These are phyloP conservation scores for Pherbina coryleti DNA, from an alignment of 2,888 invertebrate species.

Conservation along the genomic window DNA sequence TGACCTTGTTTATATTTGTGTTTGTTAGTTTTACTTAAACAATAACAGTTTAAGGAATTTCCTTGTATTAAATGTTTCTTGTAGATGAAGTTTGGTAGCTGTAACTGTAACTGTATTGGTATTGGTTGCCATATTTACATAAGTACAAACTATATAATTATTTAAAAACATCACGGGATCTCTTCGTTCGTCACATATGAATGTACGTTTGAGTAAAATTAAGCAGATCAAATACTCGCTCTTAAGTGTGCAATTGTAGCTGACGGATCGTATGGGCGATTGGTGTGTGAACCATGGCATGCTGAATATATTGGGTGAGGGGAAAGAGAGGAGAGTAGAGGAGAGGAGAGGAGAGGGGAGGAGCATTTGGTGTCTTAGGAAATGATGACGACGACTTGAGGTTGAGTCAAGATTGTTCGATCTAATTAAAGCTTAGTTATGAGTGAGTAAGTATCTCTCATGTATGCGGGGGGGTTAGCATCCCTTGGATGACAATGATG, in stretches of 20 bases:
- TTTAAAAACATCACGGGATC: not conserved
- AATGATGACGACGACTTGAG: not conserved
- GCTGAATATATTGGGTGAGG: not conserved
- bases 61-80: slow-evolving; percentile 11
- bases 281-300: not conserved
- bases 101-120: not conserved
- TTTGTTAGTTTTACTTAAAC: slow-evolving; percentile 1
- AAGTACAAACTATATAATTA: not conserved
- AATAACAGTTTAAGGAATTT: slow-evolving; percentile 15
- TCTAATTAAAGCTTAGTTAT: slow-evolving; percentile 30
- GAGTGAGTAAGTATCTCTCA: not conserved
- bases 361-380: not conserved
- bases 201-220: not conserved
- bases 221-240: not conserved
- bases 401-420: not conserved
- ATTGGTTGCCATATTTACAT: slow-evolving; percentile 4
- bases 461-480: not conserved
- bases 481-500: not conserved
- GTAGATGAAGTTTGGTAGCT: not conserved
- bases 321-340: too few species aligned
- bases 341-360: not conserved
- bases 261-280: not conserved
- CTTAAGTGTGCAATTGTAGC: not conserved
- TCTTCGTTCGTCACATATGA: not conserved
- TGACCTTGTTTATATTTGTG: not conserved